Percentiles rank a stretch among this genome's conserved stretches.
phyloP scores from a whole-genome alignment of 1,140 invertebrate species.

The Drosophila ercepeae region DNA sequence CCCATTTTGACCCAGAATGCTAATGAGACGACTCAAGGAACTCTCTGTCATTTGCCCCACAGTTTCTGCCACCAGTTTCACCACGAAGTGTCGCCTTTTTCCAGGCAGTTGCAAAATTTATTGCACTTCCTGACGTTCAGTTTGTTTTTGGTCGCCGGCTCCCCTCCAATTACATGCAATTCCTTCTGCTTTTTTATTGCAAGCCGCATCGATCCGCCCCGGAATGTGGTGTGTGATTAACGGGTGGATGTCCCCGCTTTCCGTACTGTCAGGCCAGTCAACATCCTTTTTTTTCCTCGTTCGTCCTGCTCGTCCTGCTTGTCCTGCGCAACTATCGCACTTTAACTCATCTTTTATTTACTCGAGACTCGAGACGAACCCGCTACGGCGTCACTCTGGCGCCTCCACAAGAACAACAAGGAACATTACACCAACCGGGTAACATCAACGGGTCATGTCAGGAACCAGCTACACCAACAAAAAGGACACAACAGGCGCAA shows the following conservation, averaged over 20 bases:
- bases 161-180: conserved; percentile 74
- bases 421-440: conserved; percentile 40
- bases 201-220: conserved; percentile 52
- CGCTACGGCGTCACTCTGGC: conserved; percentile 62
- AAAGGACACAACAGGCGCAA: background rate
- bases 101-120: conserved; percentile 59
- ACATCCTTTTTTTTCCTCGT: conserved; percentile 6
- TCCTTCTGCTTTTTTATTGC: conserved; percentile 63
- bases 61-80: background rate
- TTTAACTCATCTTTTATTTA: conserved; percentile 76
- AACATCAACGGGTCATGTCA: conserved; percentile 45
- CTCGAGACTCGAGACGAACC: conserved; percentile 39
- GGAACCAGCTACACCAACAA: conserved; percentile 14
- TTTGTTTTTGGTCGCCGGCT: conserved; percentile 16
- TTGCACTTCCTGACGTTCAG: conserved; percentile 67
- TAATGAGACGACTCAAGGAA: conserved; percentile 61
- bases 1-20: conserved; percentile 66
- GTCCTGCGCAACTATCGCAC: conserved; percentile 50
- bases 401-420: conserved; percentile 39
- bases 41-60: background rate
- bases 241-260: conserved; percentile 31
- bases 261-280: background rate
- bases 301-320: background rate
- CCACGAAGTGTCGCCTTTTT: conserved; percentile 54
- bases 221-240: conserved; percentile 57